phyloP scores from a whole-genome alignment of 2,888 invertebrate species.

The Rotaria sp. region DNA sequence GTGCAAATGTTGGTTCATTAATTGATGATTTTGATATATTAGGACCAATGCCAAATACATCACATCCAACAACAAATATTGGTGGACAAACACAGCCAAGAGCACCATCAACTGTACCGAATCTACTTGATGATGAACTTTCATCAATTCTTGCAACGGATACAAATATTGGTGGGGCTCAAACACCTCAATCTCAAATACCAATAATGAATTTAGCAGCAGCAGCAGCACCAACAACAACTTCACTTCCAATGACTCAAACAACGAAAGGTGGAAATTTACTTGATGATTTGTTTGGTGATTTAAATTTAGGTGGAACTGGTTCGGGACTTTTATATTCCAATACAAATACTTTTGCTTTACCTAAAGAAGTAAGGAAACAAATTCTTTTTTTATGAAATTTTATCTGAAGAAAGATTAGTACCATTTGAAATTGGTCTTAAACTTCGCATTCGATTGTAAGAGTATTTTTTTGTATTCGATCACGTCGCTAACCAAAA shows the following conservation, averaged over 20 bases:
- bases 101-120: slow-evolving; percentile 3
- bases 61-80: too few relatives aligned
- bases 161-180: background rate
- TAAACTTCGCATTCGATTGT: too few relatives aligned
- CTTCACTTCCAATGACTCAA: background rate
- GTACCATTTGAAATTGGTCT: too few relatives aligned
- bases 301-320: background rate
- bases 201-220: background rate
- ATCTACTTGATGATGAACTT: slow-evolving; percentile 25
- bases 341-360: background rate
- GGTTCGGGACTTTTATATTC: background rate
- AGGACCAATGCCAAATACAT: background rate
- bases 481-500: too few relatives aligned
- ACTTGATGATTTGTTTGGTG: slow-evolving; percentile 26
- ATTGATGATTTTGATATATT: slow-evolving; percentile 26
- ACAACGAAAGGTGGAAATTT: background rate
- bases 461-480: too few relatives aligned
- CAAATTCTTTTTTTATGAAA: background rate
- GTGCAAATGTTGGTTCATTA: slow-evolving; percentile 10
- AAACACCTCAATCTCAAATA: background rate
- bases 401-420: too few relatives aligned
- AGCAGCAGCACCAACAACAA: background rate
- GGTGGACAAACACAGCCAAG: background rate
- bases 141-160: background rate
- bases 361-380: slow-evolving; percentile 6